Conservation (phyloP, 2,888 invertebrate genomes). For the Eledone cirrhosa region DNA sequence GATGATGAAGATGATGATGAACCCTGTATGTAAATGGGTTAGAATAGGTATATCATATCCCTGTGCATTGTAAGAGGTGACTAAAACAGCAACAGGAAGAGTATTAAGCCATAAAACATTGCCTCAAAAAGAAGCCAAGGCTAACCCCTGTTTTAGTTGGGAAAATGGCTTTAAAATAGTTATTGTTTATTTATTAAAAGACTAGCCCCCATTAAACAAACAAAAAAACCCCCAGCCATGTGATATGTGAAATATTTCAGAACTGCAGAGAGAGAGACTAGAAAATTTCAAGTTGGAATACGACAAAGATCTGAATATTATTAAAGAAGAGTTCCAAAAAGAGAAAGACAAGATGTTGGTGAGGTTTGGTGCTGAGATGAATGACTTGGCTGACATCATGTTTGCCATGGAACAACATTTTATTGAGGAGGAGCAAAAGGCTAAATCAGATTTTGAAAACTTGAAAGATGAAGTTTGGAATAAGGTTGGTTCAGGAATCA, state of each 20-base stretch:
- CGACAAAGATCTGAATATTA: conserved; percentile 58
- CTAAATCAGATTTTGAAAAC: conserved; percentile 65
- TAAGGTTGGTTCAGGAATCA: conserved; percentile 52
- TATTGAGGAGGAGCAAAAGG: conserved; percentile 63
- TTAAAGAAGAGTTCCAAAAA: conserved; percentile 64
- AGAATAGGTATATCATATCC: no score
- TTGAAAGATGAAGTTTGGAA: conserved; percentile 67
- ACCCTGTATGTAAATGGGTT: no score
- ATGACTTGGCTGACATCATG: conserved; percentile 65
- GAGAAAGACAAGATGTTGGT: conserved; percentile 62
- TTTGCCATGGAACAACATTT: conserved; percentile 68
- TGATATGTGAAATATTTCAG: conserved; percentile 39
- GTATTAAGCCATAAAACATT: no score
- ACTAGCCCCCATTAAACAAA: background rate
- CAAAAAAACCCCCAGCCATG: background rate
- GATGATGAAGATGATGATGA: no score
- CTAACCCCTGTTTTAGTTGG: no score
- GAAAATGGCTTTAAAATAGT: no score
- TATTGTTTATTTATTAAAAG: background rate
- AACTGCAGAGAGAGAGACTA: conserved; percentile 59
- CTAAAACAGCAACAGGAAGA: no score
- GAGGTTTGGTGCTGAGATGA: conserved; percentile 62
- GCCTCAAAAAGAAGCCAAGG: no score
- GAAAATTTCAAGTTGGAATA: conserved; percentile 57
- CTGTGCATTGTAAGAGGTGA: no score